phyloP scores from a whole-genome alignment of 2,113 vertebrate genomes.

The Nothocercus julius region DNA sequence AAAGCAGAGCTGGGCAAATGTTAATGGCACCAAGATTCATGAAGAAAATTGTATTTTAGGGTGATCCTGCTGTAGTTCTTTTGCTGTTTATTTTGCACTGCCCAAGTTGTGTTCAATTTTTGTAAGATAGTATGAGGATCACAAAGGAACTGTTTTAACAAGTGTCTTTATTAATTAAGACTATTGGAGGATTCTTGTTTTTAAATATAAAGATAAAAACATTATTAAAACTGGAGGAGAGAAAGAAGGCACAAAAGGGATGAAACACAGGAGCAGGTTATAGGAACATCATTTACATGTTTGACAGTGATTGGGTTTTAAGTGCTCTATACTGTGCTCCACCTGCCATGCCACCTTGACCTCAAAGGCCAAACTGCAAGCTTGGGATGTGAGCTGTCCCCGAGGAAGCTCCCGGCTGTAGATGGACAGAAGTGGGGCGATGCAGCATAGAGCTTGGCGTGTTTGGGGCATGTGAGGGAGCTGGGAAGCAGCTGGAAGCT shows the following conservation, averaged over 20 bases:
- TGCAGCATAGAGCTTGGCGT: background rate
- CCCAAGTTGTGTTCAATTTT: background rate
- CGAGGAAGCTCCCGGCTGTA: background rate
- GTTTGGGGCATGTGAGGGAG: background rate
- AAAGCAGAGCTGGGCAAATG: background rate
- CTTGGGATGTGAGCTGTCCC: background rate
- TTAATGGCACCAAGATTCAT: background rate
- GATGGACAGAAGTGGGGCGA: background rate
- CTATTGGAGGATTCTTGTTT: background rate
- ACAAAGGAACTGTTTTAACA: background rate
- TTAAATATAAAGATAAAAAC: background rate
- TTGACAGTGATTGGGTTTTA: background rate
- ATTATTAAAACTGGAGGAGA: background rate
- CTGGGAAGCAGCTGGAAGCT: background rate
- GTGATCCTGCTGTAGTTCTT: background rate
- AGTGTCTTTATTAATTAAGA: background rate
- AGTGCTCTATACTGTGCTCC: background rate
- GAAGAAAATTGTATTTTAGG: background rate
- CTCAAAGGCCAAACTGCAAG: background rate
- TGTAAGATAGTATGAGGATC: background rate
- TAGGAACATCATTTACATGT: accelerated
- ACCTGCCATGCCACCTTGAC: background rate
- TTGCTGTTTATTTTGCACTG: background rate
- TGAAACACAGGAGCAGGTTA: background rate
- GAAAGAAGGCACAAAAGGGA: background rate